phyloP scores from a whole-genome alignment of 2,888 invertebrate species.

The Caenorhabditis imperialis region DNA sequence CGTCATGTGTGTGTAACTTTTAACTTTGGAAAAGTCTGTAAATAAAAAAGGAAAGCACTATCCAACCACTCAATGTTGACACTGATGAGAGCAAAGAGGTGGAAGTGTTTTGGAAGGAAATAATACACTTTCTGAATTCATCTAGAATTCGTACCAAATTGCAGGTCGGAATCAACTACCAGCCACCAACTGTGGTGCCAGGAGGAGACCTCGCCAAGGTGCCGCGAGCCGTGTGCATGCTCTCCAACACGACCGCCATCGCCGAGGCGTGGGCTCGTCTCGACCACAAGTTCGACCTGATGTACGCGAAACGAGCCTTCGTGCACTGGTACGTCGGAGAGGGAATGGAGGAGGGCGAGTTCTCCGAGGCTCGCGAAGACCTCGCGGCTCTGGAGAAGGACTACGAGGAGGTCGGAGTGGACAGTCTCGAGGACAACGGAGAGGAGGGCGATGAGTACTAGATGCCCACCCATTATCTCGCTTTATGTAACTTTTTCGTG shows the following conservation, averaged over 20 bases:
- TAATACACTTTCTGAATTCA: no score
- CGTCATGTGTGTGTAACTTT: constrained; percentile 8
- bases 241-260: constrained; percentile 80
- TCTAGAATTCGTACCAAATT: no score
- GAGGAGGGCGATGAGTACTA: constrained; percentile 71
- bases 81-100: neutral
- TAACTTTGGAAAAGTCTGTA: neutral
- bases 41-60: neutral
- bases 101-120: no score
- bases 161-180: constrained; percentile 79
- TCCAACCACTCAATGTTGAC: neutral
- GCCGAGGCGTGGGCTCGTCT: constrained; percentile 89
- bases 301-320: constrained; percentile 81
- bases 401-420: constrained; percentile 74
- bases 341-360: constrained; percentile 78
- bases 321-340: constrained; percentile 80
- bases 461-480: neutral
- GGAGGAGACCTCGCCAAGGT: constrained; percentile 87
- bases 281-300: constrained; percentile 84
- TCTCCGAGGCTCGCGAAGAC: constrained; percentile 75
- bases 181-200: constrained; percentile 86
- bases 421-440: constrained; percentile 67
- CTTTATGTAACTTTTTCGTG: neutral
- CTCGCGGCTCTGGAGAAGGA: constrained; percentile 71
- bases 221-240: constrained; percentile 86